Conservation (phyloP, 2,113 vertebrate genomes). For the Paralichthys olivaceus region DNA sequence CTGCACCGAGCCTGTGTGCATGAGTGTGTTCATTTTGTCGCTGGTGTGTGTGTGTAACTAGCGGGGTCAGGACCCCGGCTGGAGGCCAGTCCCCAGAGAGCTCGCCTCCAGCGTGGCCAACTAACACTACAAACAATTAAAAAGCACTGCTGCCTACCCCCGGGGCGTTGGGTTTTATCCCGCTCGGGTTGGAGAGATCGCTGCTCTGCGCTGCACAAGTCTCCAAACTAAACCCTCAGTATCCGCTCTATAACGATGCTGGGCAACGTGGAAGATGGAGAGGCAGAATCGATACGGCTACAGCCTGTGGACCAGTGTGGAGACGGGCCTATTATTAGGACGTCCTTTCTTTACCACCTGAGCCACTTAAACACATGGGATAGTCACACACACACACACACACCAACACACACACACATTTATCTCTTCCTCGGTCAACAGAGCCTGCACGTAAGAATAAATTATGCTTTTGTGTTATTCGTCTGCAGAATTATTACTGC, state of each 20-base stretch:
- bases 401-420: slow-evolving; percentile 26
- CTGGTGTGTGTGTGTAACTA: slow-evolving; percentile 63
- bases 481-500: slow-evolving; percentile 16
- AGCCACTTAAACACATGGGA: slow-evolving; percentile 72
- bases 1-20: slow-evolving; percentile 35
- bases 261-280: slow-evolving; percentile 62
- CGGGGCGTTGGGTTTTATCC: slow-evolving; percentile 52
- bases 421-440: slow-evolving; percentile 14
- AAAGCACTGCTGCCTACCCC: slow-evolving; percentile 52
- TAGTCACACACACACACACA: slow-evolving; percentile 59
- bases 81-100: slow-evolving; percentile 68
- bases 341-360: slow-evolving; percentile 76
- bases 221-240: slow-evolving; percentile 54
- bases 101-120: slow-evolving; percentile 71
- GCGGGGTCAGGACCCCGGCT: slow-evolving; percentile 73
- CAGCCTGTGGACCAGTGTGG: slow-evolving; percentile 77
- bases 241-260: slow-evolving; percentile 69
- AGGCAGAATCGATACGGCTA: slow-evolving; percentile 73
- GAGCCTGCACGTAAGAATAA: slow-evolving; percentile 18
- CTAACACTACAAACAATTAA: slow-evolving; percentile 81
- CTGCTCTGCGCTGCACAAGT: slow-evolving; percentile 50
- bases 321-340: slow-evolving; percentile 79
- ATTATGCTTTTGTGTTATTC: slow-evolving; percentile 7
- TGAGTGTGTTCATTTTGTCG: slow-evolving; percentile 39
- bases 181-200: slow-evolving; percentile 58